Evolutionary conservation across 2,888 invertebrate genomes (phyloP).

Genomic region (Cataglyphis livida): DNA sequence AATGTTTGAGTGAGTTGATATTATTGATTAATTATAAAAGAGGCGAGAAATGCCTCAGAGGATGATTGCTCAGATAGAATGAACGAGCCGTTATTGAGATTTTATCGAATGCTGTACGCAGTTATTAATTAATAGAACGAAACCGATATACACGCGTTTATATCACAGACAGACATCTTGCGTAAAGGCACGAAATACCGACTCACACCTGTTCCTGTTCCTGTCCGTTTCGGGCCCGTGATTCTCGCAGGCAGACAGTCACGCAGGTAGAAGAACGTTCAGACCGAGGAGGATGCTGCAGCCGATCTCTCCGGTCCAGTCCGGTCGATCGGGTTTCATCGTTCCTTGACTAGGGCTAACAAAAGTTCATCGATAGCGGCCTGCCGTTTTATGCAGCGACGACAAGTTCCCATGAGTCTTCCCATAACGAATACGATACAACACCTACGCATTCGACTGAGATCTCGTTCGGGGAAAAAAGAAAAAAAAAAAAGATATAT

Average conservation of each 20-base stretch:
- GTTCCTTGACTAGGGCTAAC: slow-evolving; percentile 63
- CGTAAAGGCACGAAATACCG: slow-evolving; percentile 53
- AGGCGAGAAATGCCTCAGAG: not conserved
- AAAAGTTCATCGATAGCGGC: slow-evolving; percentile 70
- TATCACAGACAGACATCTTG: slow-evolving; percentile 28
- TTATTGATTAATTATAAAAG: slow-evolving; percentile 26
- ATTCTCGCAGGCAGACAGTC: slow-evolving; percentile 54
- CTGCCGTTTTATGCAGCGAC: slow-evolving; percentile 58
- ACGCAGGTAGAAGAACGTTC: slow-evolving; percentile 58
- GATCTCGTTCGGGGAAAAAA: slow-evolving; percentile 4
- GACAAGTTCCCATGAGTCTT: slow-evolving; percentile 70
- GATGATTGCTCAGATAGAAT: slow-evolving; percentile 31
- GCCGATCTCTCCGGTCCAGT: slow-evolving; percentile 54
- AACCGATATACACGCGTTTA: slow-evolving; percentile 39
- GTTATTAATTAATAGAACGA: slow-evolving; percentile 68
- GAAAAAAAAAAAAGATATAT: not conserved
- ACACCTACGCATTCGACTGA: slow-evolving; percentile 55
- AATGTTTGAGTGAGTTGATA: not conserved
- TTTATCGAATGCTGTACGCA: slow-evolving; percentile 48
- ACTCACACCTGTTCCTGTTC: slow-evolving; percentile 75
- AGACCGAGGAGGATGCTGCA: slow-evolving; percentile 65
- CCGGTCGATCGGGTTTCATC: slow-evolving; percentile 72
- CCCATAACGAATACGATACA: slow-evolving; percentile 64
- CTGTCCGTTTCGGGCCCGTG: slow-evolving; percentile 56
- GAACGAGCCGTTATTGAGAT: slow-evolving; percentile 57